phyloP scores from a whole-genome alignment of 2,113 vertebrate genomes.

The Chinchilla lanigera region DNA sequence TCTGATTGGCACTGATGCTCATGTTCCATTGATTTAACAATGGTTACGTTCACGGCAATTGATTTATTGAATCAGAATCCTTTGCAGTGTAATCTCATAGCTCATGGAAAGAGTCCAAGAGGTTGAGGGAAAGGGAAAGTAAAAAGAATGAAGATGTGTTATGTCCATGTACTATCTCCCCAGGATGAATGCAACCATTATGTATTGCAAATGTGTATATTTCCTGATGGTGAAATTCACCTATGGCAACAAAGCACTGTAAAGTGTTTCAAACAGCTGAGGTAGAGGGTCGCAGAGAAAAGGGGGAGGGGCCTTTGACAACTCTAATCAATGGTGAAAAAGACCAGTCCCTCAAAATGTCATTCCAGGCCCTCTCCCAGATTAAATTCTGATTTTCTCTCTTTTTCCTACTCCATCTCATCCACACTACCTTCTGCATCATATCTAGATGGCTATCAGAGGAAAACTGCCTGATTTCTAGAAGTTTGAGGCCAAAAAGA shows the following conservation, averaged over 20 bases:
- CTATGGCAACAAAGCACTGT: background rate
- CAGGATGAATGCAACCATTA: background rate
- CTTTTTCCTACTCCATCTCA: background rate
- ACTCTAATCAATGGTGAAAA: background rate
- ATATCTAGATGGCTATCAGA: background rate
- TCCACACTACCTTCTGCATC: background rate
- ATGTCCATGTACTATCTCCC: background rate
- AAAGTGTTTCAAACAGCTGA: background rate
- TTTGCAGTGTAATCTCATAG: slow-evolving; percentile 77
- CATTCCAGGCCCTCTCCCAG: background rate
- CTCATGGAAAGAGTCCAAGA: background rate
- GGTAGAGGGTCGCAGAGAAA: background rate
- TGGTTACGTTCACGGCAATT: slow-evolving; percentile 73
- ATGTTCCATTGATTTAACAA: background rate
- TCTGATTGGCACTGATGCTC: background rate
- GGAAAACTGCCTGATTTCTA: background rate
- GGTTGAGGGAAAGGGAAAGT: background rate
- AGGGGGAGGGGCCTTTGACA: background rate
- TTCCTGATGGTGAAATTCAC: background rate
- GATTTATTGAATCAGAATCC: slow-evolving; percentile 72
- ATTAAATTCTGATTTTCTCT: background rate
- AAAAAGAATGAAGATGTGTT: background rate
- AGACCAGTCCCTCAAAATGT: background rate
- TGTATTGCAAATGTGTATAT: background rate
- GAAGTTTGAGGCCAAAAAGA: background rate